Base-by-base conservation (phyloP, 2,113 vertebrate species). In the Mustela lutreola region DNA sequence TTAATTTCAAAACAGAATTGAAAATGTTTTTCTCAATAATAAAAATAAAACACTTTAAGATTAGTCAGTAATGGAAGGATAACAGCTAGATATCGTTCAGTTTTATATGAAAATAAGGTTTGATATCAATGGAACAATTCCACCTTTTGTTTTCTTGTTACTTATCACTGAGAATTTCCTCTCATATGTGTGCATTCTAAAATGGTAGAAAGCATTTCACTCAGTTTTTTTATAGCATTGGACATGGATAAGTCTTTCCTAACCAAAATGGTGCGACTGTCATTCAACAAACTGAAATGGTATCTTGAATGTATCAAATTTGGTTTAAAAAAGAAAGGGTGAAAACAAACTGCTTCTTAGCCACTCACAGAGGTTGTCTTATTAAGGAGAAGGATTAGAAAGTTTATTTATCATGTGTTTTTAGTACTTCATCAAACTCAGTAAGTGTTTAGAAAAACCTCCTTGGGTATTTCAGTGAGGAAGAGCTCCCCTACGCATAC, bases 271-370 rank as follows among this genome's bases (percentile, higher is more conserved):
- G 10, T 6, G 0, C 39, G 24, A 75, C 80, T 75, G 5, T 48
- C 81, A 62, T 70, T 94, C 39, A 90, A 76, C 73, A 81, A 80
- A 76, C 73, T 75, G n/a, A 93, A 92, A 80, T 3, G 76, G 28
- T 33, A 42, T 53, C 48, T 78, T 73, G 28, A 76, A 82, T 39
- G 24, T 84, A 10, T 79, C 33, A 63, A 94, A 11, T 67, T 95
- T 95, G 48, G 10, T 95, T 76, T 28, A 26, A 12, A n/a, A 48
- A 79, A 42, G 63, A 91, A 65, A 4, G 12, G 18, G 4, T 28
- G 7, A 82, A 67, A 94, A 75, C 3, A 75, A 36, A 75, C 7
- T 56, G 4, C 16, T 78, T 91, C 16, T 78, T 91, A 45, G 76
- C 24, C 26, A 48, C 10, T 78, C 3, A 39, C 78, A 10, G 33